These are phyloP conservation scores for Macrotus californicus DNA, from an alignment of 2,113 vertebrate species.

Conservation along the genomic window DNA sequence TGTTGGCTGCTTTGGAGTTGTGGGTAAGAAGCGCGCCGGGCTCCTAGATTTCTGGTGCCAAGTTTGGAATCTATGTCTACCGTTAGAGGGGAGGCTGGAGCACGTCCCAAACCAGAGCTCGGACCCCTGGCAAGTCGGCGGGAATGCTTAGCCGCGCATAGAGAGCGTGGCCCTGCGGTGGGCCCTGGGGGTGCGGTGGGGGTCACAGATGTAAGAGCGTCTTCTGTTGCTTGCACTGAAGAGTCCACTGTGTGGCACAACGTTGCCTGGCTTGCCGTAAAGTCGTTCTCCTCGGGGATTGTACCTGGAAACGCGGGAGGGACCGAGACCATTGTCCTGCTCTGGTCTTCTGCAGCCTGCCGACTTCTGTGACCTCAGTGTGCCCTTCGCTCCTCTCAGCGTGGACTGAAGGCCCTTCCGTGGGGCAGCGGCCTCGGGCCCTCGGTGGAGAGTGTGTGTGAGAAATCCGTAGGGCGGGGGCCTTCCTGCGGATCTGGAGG, in stretches of 20 bases:
- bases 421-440: neutral
- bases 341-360: too few species aligned
- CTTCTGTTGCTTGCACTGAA: neutral
- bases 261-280: neutral
- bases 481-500: neutral
- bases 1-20: neutral
- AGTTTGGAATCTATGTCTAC: neutral
- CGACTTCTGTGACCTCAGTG: neutral
- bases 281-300: neutral
- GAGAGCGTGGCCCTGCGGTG: accelerated
- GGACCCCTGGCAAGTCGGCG: too few species aligned
- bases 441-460: neutral
- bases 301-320: neutral
- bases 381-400: neutral
- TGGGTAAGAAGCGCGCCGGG: neutral
- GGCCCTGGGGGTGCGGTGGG: neutral
- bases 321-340: neutral
- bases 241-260: neutral
- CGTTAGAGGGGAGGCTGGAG: neutral
- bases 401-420: neutral
- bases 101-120: neutral
- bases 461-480: neutral
- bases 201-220: accelerated
- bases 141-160: neutral
- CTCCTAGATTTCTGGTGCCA: neutral